These are phyloP conservation scores for Philonicus albiceps DNA, from an alignment of 2,888 invertebrate genomes.

Conservation along the genomic window DNA sequence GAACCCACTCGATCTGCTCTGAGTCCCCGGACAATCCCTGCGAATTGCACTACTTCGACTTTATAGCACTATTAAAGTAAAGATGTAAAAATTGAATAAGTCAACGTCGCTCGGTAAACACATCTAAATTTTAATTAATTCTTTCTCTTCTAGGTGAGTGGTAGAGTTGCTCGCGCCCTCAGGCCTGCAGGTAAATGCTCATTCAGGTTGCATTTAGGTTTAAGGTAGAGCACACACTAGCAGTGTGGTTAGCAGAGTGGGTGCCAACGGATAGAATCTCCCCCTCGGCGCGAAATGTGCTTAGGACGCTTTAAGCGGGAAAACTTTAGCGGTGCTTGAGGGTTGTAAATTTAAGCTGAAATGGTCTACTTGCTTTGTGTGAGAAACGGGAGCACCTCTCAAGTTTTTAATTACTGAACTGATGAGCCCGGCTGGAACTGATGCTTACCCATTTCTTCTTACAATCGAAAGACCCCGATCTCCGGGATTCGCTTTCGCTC, in stretches of 20 bases:
- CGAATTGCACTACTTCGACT: neutral
- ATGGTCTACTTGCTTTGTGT: conserved; percentile 8
- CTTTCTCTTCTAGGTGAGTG: conserved; percentile 10
- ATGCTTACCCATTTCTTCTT: neutral
- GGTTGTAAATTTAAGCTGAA: conserved; percentile 19
- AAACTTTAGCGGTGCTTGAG: neutral
- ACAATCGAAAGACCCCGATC: neutral
- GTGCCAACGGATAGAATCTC: neutral
- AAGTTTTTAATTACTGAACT: conserved; percentile 28
- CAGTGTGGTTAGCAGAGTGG: neutral
- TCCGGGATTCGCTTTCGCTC: neutral
- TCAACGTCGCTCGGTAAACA: conserved; percentile 6
- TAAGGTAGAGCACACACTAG: neutral
- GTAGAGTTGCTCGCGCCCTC: neutral
- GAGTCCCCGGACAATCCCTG: neutral
- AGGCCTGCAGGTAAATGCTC: conserved; percentile 11
- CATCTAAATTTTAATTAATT: conserved; percentile 22
- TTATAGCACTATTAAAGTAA: neutral
- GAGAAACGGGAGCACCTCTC: neutral
- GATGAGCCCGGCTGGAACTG: conserved; percentile 9
- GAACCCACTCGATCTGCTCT: neutral
- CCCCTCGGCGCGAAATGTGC: neutral
- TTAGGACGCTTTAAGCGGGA: neutral
- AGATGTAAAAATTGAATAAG: conserved; percentile 4
- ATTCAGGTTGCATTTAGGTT: conserved; percentile 9